A percentile compares a stretch with the other conserved stretches of the same genome.
These are phyloP conservation scores for Chloroceryle aenea DNA, from an alignment of 2,113 vertebrate species.

Conservation along the genomic window DNA sequence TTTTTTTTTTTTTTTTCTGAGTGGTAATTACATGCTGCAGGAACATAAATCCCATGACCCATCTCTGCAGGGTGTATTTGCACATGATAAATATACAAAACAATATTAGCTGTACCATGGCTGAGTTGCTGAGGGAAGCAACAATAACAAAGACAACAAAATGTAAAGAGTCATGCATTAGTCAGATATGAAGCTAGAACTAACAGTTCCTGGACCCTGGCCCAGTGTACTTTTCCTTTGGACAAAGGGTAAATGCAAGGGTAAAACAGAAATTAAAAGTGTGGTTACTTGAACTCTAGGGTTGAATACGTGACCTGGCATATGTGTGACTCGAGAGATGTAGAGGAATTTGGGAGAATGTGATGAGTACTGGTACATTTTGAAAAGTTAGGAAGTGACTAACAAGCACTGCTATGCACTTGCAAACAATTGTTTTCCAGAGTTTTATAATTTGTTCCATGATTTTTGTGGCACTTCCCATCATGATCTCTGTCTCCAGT, in stretches of 20 bases:
- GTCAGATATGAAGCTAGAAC: slow-evolving; percentile 2
- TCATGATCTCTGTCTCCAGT: neutral
- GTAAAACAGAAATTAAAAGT: neutral
- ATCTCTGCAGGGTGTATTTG: neutral
- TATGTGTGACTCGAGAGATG: neutral
- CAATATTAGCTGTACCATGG: neutral
- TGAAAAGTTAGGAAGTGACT: neutral
- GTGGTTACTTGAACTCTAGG: neutral
- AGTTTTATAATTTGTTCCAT: neutral
- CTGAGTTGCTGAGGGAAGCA: neutral
- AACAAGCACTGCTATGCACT: neutral
- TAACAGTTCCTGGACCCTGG: neutral
- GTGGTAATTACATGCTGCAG: neutral
- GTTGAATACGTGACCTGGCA: neutral
- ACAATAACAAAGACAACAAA: neutral
- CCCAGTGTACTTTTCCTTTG: neutral
- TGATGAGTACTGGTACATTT: neutral
- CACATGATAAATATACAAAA: neutral
- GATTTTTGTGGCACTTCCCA: neutral
- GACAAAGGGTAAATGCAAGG: neutral
- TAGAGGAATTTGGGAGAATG: neutral
- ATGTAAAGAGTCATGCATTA: neutral
- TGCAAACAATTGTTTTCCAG: neutral
- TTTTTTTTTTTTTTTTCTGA: slow-evolving; percentile 22
- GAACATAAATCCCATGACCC: neutral